Evolutionary conservation across 2,888 invertebrate species (phyloP).

Genomic region (Ichneumon xanthorius): DNA sequence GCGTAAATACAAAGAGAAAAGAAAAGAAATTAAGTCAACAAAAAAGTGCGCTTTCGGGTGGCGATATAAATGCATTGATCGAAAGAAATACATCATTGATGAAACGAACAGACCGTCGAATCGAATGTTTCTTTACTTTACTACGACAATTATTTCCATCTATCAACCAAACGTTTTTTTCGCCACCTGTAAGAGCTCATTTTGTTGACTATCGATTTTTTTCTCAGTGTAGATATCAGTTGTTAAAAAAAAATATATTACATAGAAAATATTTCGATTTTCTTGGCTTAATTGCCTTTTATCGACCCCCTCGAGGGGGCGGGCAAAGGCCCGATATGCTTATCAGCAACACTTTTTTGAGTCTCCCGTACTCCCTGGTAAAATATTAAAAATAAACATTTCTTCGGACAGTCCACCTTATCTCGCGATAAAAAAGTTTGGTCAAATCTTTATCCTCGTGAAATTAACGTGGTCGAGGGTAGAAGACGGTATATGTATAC

Average conservation of each 20-base stretch:
- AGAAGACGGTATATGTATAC: background rate
- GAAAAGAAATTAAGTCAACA: background rate
- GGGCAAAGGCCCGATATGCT: background rate
- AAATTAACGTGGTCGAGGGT: background rate
- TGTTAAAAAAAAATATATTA: no score
- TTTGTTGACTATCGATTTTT: no score
- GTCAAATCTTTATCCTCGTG: background rate
- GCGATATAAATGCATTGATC: no score
- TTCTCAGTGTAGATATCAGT: no score
- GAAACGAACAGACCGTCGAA: no score
- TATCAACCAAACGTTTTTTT: no score
- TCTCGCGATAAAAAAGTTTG: constrained; percentile 24
- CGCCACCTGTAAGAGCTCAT: no score
- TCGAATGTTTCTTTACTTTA: no score
- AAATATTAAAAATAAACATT: background rate
- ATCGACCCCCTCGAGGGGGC: background rate
- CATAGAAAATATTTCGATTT: no score
- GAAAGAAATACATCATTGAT: no score
- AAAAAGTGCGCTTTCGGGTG: no score
- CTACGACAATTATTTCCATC: no score
- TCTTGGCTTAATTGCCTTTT: background rate
- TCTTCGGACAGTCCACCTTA: constrained; percentile 16
- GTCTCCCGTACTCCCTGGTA: background rate
- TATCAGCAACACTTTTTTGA: constrained; percentile 35
- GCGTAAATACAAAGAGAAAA: background rate